Conservation (phyloP, 2,888 invertebrate species). For the Hypolimnas misippus region DNA sequence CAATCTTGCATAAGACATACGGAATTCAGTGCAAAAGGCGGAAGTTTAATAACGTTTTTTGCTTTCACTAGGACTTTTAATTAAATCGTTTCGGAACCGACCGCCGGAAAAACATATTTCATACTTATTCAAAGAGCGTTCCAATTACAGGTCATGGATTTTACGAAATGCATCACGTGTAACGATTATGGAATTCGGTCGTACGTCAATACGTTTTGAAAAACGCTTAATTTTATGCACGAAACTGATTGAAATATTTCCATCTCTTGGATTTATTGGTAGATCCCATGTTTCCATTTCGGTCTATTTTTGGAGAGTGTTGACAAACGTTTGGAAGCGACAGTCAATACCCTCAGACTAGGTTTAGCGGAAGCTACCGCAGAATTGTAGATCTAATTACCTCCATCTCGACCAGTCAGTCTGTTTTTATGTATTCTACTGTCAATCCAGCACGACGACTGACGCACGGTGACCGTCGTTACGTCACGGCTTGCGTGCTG, state of each 20-base stretch:
- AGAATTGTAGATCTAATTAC: background rate
- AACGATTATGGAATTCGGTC: conserved; percentile 2
- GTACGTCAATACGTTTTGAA: background rate
- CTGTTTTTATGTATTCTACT: background rate
- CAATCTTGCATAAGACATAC: background rate
- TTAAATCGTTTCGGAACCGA: conserved; percentile 6
- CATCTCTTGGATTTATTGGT: too few relatives aligned
- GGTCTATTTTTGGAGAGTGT: background rate
- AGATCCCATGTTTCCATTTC: background rate
- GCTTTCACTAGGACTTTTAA: background rate
- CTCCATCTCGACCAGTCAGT: background rate
- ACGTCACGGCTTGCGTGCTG: conserved; percentile 51
- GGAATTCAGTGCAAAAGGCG: background rate
- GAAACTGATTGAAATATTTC: conserved; percentile 12
- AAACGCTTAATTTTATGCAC: conserved; percentile 6
- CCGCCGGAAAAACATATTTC: conserved; percentile 9
- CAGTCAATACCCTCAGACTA: conserved; percentile 40
- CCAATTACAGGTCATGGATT: conserved; percentile 12
- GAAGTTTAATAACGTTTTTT: background rate
- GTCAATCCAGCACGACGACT: conserved; percentile 42
- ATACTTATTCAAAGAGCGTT: conserved; percentile 4
- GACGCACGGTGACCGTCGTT: conserved; percentile 48
- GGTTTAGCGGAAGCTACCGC: conserved; percentile 22
- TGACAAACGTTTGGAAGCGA: conserved; percentile 8
- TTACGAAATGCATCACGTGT: conserved; percentile 12